Conservation (phyloP, 2,113 vertebrate species). For the Hippopotamus amphibius region DNA sequence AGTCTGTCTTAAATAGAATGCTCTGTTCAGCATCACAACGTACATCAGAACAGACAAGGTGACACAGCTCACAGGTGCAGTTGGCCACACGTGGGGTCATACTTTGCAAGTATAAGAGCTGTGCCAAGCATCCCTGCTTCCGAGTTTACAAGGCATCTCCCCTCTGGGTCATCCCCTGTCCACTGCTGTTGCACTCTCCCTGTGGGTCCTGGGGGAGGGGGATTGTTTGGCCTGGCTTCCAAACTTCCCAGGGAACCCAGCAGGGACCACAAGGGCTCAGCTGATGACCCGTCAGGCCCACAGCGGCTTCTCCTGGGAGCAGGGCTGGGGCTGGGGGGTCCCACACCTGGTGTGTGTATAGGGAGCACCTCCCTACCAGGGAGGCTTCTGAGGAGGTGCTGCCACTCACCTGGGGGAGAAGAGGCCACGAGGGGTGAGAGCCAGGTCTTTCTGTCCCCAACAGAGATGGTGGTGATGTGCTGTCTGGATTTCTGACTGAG, state of each 20-base stretch:
- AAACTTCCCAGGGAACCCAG: background rate
- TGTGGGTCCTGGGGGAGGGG: background rate
- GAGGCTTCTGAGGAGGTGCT: background rate
- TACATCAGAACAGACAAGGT: background rate
- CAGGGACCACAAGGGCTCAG: background rate
- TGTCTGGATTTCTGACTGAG: background rate
- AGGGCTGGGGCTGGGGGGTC: background rate
- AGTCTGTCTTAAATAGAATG: background rate
- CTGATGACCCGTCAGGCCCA: background rate
- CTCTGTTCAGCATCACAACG: background rate
- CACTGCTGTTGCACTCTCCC: accelerated
- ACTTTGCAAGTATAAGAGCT: background rate
- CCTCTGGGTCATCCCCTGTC: accelerated
- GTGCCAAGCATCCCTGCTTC: too few species aligned
- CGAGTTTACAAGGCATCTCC: background rate
- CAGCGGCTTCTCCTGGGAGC: background rate
- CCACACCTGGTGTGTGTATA: background rate
- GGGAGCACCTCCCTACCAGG: too few species aligned
- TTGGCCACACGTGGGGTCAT: too few species aligned
- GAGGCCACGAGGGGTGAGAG: background rate
- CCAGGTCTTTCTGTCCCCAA: too few species aligned
- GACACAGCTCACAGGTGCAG: too few species aligned
- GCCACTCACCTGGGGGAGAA: background rate
- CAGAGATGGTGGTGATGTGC: too few species aligned
- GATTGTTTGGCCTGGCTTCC: background rate